Evolutionary conservation across 2,888 invertebrate species (phyloP), one percentile per base, ranked within the genome.

Genomic region (Patella pellucida): DNA sequence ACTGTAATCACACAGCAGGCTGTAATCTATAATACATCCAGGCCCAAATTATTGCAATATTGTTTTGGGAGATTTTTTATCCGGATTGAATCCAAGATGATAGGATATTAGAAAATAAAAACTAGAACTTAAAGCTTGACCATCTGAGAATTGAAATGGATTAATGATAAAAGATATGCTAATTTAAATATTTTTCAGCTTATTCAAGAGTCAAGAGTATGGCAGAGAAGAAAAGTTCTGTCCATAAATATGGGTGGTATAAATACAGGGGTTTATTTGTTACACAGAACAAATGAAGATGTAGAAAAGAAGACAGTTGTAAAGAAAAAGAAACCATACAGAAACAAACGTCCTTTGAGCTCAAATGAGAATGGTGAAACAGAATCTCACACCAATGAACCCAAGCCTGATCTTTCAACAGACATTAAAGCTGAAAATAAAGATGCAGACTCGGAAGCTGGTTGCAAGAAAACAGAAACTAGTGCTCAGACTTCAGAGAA

Each of bases 241-340:
- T 83, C 83, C 19, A 82, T 87, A 31, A 88, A 87, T 73, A 84
- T 87, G 52, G 88, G 88, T 31, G 88, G 88, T 3, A 75, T 88
- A 23, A 79, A 84, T 23, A 86, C 85, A 2, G 84, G 84, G 23
- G 85, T 88, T 16, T 87, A 83, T 74, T 78, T 86, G 9, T 81
- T 88, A 41, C 71, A 76, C 54, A 81, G 86, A 50, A 85, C 85
- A 1, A 70, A 56, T 9, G 56, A 56, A 19, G 56, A 56, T 56
- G 19, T 56, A n/a, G 15, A n/a, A 56, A 54, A 56, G 19, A 56
- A 56, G 19, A 7, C 19, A 19, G n/a, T 19, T 16, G n/a, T 19
- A 16, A 19, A 56, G 1, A 12, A 16, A 9, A 7, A 9, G 19
- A 19, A n/a, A 56, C n/a, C 16, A 16, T 19, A 19, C 11, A 19